Conservation (phyloP, 2,888 invertebrate species). For the Thymelicus sylvestris region DNA sequence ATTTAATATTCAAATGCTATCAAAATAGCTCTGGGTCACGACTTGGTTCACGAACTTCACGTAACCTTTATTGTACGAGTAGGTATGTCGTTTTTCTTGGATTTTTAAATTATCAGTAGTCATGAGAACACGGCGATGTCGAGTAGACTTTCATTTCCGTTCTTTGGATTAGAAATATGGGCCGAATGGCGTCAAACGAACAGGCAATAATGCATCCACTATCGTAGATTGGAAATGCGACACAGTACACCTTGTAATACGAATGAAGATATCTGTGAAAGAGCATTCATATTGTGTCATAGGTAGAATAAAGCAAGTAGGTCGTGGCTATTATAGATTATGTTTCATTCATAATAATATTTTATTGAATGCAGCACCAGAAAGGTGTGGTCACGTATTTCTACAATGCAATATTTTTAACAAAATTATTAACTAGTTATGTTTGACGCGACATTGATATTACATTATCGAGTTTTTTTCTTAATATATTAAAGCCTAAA, state of each 20-base stretch:
- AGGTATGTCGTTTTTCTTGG: conserved; percentile 6
- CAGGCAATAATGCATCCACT: conserved; percentile 31
- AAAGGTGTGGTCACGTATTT: too few species aligned
- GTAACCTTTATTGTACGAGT: conserved; percentile 24
- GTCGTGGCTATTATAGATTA: not conserved
- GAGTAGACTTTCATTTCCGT: conserved; percentile 38
- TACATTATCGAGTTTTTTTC: too few species aligned
- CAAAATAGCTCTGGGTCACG: conserved; percentile 27
- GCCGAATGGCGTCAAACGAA: conserved; percentile 22
- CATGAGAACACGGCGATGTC: conserved; percentile 23
- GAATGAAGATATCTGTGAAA: not conserved
- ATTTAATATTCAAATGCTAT: conserved; percentile 28
- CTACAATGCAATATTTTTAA: too few species aligned
- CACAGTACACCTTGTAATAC: conserved; percentile 4
- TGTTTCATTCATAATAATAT: conserved; percentile 2
- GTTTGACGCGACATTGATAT: too few species aligned
- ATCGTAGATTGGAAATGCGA: conserved; percentile 30
- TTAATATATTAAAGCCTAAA: too few species aligned
- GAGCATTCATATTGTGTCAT: conserved; percentile 3
- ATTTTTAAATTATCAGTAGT: conserved; percentile 27
- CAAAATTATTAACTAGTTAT: too few species aligned
- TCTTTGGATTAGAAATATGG: conserved; percentile 34
- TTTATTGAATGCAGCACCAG: not conserved
- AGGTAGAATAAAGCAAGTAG: not conserved
- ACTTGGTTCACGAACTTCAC: conserved; percentile 11